These are phyloP conservation scores for Galbula dea DNA, from an alignment of 2,113 vertebrate species.

Conservation along the genomic window DNA sequence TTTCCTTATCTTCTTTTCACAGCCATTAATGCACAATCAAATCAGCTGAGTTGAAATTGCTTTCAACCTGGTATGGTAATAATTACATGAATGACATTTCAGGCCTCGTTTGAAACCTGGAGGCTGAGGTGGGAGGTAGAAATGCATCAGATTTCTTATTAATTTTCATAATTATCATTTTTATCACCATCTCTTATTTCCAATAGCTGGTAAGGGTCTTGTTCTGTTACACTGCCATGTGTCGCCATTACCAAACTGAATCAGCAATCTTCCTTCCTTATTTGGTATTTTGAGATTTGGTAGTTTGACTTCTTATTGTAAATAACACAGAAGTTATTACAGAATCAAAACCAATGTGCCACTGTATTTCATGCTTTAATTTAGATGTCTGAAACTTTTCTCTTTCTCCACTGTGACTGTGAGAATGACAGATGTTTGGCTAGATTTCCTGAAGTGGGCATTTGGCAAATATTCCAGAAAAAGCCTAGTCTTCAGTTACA, in stretches of 20 bases:
- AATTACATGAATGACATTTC: slow-evolving; percentile 74
- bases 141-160: slow-evolving; percentile 21
- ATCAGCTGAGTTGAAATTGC: slow-evolving; percentile 55
- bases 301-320: slow-evolving; percentile 17
- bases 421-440: slow-evolving; percentile 51
- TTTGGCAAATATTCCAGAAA: slow-evolving; percentile 28
- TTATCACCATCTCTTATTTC: neutral
- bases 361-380: neutral
- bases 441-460: slow-evolving; percentile 49
- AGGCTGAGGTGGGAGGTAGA: slow-evolving; percentile 1
- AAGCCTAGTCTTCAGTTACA: slow-evolving; percentile 62
- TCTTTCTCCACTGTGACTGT: slow-evolving; percentile 1
- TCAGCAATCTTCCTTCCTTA: neutral
- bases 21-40: slow-evolving; percentile 68
- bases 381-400: neutral
- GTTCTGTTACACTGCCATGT: slow-evolving; percentile 13
- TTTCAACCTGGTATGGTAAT: slow-evolving; percentile 60
- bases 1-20: slow-evolving; percentile 65
- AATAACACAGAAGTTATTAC: slow-evolving; percentile 1
- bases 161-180: neutral
- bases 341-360: neutral
- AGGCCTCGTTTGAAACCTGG: slow-evolving; percentile 46
- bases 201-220: neutral
- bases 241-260: neutral
- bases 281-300: neutral